A percentile compares a stretch with the other conserved stretches of the same genome.
Conservation (phyloP, 2,113 vertebrate genomes). For the Andinoacara biseriatus region DNA sequence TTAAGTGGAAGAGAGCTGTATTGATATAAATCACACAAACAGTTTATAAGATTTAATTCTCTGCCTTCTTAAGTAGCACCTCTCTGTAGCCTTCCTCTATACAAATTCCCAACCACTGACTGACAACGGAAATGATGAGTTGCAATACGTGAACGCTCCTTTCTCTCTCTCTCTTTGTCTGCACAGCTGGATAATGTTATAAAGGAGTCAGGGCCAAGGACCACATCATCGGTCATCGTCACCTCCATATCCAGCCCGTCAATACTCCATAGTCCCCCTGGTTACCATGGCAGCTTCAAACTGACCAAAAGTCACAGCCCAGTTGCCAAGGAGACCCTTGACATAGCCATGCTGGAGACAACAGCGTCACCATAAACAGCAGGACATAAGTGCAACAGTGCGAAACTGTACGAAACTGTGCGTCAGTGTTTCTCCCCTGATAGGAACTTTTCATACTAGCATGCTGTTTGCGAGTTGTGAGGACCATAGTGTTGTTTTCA, state of each 20-base stretch:
- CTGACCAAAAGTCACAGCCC: constrained; percentile 51
- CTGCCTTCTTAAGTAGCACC: neutral
- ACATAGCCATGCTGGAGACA: constrained; percentile 51
- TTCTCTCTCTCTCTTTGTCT: neutral
- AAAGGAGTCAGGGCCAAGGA: constrained; percentile 43
- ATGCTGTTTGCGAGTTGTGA: constrained; percentile 7
- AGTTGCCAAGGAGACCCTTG: constrained; percentile 55
- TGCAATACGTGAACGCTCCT: constrained; percentile 17
- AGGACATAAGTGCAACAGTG: neutral
- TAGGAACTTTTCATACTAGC: constrained; percentile 23
- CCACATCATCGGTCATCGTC: constrained; percentile 71
- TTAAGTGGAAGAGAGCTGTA: constrained; percentile 25
- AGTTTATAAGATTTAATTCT: neutral
- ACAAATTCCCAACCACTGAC: neutral
- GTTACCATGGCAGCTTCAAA: constrained; percentile 61
- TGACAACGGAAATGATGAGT: neutral
- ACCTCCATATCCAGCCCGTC: constrained; percentile 77
- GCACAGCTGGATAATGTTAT: constrained; percentile 50
- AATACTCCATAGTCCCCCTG: constrained; percentile 51
- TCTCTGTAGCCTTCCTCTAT: neutral
- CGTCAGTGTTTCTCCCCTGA: neutral
- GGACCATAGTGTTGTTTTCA: constrained; percentile 3
- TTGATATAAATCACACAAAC: constrained; percentile 2
- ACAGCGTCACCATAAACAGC: constrained; percentile 38
- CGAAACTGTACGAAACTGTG: neutral